A percentile compares a stretch with the other conserved stretches of the same genome.
phyloP scores from a whole-genome alignment of 2,888 invertebrate genomes.

The Pollenia labialis region DNA sequence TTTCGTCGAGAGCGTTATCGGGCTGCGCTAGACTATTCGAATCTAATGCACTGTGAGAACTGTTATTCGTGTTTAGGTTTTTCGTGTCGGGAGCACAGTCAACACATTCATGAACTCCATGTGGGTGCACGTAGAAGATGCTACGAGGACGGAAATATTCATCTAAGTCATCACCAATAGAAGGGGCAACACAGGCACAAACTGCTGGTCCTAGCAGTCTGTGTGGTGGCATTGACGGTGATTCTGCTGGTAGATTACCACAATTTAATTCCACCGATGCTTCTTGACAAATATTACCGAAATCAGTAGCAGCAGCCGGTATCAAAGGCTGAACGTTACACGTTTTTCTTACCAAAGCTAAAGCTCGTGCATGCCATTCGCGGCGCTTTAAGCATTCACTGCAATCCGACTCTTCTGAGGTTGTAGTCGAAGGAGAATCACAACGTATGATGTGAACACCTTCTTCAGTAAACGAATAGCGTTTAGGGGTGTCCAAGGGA shows the following conservation, averaged over 20 bases:
- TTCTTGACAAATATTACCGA: slow-evolving; percentile 76
- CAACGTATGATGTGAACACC: slow-evolving; percentile 85
- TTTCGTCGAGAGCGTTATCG: slow-evolving; percentile 69
- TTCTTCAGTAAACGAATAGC: slow-evolving; percentile 89
- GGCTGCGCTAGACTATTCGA: slow-evolving; percentile 70
- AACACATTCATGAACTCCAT: slow-evolving; percentile 86
- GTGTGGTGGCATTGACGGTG: slow-evolving; percentile 87
- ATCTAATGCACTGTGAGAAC: slow-evolving; percentile 63
- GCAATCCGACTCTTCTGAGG: slow-evolving; percentile 84
- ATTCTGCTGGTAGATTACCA: slow-evolving; percentile 75
- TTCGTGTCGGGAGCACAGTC: slow-evolving; percentile 81
- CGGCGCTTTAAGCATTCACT: slow-evolving; percentile 84
- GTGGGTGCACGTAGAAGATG: slow-evolving; percentile 89
- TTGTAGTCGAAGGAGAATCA: slow-evolving; percentile 83
- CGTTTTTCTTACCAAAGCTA: slow-evolving; percentile 83
- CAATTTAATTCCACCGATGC: slow-evolving; percentile 67
- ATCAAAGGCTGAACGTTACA: slow-evolving; percentile 82
- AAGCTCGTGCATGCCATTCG: slow-evolving; percentile 84
- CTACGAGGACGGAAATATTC: slow-evolving; percentile 87
- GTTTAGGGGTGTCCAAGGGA: slow-evolving; percentile 84
- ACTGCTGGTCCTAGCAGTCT: slow-evolving; percentile 88
- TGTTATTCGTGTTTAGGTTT: slow-evolving; percentile 64
- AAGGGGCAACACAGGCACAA: slow-evolving; percentile 89
- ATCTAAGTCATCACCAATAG: slow-evolving; percentile 87
- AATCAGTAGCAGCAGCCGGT: slow-evolving; percentile 70